A percentile compares a stretch with the other conserved stretches of the same genome.
These are phyloP conservation scores for Chloroceryle aenea DNA, from an alignment of 2,113 vertebrate genomes.

Conservation along the genomic window DNA sequence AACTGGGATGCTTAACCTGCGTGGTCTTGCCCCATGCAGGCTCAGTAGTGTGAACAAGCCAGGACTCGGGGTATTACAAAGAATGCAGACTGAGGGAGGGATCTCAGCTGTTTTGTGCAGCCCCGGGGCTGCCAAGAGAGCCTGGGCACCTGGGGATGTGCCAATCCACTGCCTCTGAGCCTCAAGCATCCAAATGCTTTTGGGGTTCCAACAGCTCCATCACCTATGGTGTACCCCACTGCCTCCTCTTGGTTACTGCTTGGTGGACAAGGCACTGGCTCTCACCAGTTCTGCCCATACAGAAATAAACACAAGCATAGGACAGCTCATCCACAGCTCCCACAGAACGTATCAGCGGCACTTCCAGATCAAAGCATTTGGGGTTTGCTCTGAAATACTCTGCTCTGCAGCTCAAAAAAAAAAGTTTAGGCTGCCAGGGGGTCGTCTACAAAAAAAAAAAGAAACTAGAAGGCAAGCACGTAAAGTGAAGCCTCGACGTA, in stretches of 20 bases:
- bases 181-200: background rate
- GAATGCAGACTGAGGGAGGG: background rate
- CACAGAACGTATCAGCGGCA: fast-evolving
- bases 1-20: background rate
- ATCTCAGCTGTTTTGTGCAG: background rate
- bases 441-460: background rate
- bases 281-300: background rate
- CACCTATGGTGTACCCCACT: background rate
- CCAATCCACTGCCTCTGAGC: background rate
- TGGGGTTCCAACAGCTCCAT: background rate
- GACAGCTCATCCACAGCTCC: background rate
- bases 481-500: background rate
- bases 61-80: background rate
- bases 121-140: background rate
- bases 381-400: background rate
- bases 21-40: background rate
- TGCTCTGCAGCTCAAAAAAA: background rate
- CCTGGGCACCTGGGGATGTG: background rate
- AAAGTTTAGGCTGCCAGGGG: background rate
- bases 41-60: background rate
- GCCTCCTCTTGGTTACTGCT: background rate
- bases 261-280: background rate
- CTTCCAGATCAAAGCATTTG: background rate
- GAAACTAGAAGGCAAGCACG: background rate
- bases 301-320: background rate